Conservation (phyloP, 1,140 invertebrate species). For the Rhyzopertha dominica region DNA sequence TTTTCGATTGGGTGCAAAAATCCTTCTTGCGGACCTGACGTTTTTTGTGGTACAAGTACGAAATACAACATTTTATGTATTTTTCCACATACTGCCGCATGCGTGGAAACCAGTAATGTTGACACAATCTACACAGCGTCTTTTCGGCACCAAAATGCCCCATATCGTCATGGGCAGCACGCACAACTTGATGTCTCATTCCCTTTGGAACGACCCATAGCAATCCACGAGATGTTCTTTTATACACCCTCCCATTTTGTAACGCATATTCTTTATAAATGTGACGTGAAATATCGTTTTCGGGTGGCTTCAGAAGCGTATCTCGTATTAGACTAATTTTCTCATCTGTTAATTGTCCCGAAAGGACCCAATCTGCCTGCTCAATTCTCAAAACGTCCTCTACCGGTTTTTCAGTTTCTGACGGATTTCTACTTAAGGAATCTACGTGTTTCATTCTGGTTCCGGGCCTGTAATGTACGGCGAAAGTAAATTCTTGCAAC, state of each 20-base stretch:
- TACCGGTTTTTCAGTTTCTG: background rate
- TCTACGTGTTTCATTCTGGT: constrained; percentile 39
- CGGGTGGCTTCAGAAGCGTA: constrained; percentile 15
- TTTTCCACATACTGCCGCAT: constrained; percentile 35
- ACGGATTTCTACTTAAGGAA: constrained; percentile 32
- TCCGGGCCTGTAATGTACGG: constrained; percentile 36
- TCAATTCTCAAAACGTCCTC: constrained; percentile 7
- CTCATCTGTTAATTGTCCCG: constrained; percentile 19
- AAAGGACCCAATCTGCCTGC: constrained; percentile 19
- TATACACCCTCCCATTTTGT: constrained; percentile 31
- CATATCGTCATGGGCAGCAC: constrained; percentile 36
- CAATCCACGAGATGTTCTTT: constrained; percentile 25
- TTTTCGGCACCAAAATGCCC: constrained; percentile 39
- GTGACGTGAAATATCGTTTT: constrained; percentile 18
- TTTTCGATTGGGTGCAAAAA: constrained; percentile 31
- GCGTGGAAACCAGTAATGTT: constrained; percentile 37
- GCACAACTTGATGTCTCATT: constrained; percentile 30
- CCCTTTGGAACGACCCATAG: constrained; percentile 38
- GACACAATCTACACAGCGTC: constrained; percentile 27
- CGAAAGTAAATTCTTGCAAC: constrained; percentile 33
- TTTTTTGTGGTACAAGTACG: constrained; percentile 23
- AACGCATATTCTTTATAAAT: constrained; percentile 31
- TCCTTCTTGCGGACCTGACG: constrained; percentile 28
- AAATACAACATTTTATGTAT: constrained; percentile 23
- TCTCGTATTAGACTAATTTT: constrained; percentile 11